phyloP scores from a whole-genome alignment of 2,797 vertebrate species.

The Valencia hispanica region DNA sequence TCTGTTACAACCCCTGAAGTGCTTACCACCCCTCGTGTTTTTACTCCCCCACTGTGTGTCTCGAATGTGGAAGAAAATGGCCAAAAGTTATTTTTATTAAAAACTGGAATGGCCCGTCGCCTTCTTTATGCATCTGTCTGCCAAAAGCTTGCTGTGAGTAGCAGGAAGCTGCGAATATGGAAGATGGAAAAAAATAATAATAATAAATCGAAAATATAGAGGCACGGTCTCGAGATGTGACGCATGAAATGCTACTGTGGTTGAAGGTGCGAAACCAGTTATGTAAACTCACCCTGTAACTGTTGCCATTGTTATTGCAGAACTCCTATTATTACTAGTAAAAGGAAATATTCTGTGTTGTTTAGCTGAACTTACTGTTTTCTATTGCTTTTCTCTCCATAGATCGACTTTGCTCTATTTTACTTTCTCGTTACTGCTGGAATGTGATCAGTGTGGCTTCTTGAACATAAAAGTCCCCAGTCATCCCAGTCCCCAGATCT shows the following conservation, averaged over 20 bases:
- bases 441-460: slow-evolving; percentile 45
- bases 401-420: slow-evolving; percentile 26
- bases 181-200: neutral
- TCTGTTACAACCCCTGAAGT: neutral
- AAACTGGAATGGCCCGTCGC: neutral
- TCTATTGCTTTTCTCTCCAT: slow-evolving; percentile 23
- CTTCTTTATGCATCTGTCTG: neutral
- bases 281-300: slow-evolving; percentile 25
- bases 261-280: slow-evolving; percentile 10
- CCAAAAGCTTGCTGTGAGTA: neutral
- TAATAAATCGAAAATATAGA: neutral
- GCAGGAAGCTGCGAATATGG: neutral
- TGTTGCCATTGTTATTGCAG: slow-evolving; percentile 45
- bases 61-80: slow-evolving; percentile 1
- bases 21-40: neutral
- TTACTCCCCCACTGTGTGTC: neutral
- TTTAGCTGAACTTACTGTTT: neutral
- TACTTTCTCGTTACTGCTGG: slow-evolving; percentile 35
- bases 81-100: neutral
- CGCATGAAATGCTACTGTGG: slow-evolving; percentile 4
- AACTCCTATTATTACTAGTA: slow-evolving; percentile 16
- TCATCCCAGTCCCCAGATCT: slow-evolving; percentile 12
- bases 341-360: neutral
- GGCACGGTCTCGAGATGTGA: neutral
- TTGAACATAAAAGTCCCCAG: slow-evolving; percentile 14